These are phyloP conservation scores for Pitta sordida DNA, from an alignment of 2,113 vertebrate genomes.

Conservation along the genomic window DNA sequence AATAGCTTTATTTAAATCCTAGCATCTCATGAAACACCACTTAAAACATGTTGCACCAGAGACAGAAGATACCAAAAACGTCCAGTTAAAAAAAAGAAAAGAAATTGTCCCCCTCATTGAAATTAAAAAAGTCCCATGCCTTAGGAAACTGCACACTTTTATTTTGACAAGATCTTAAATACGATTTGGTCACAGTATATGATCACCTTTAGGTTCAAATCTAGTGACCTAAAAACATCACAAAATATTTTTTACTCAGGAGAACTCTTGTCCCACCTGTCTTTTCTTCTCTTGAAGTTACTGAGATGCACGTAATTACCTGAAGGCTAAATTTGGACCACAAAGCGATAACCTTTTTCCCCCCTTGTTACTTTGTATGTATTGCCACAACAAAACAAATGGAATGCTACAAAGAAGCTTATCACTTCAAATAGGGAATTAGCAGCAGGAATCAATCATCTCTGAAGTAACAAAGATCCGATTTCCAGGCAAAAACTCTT, in stretches of 20 bases:
- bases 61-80: not conserved
- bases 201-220: not conserved
- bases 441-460: constrained; percentile 46
- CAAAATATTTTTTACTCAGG: not conserved
- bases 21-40: not conserved
- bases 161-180: not conserved
- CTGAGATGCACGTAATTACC: not conserved
- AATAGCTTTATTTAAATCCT: not conserved
- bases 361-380: not conserved
- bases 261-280: not conserved
- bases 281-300: not conserved
- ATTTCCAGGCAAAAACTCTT: constrained; percentile 29
- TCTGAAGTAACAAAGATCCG: constrained; percentile 41
- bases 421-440: constrained; percentile 22
- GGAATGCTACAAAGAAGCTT: constrained; percentile 37
- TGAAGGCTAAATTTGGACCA: constrained; percentile 6
- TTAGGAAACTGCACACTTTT: not conserved
- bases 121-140: accelerated
- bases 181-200: not conserved
- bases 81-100: not conserved
- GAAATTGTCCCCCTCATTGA: not conserved
- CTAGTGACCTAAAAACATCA: not conserved
- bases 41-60: not conserved
- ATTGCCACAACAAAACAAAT: constrained; percentile 39
- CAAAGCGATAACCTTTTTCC: not conserved